Evolutionary conservation across 2,888 invertebrate species (phyloP), one percentile per base, ranked within the genome.

Genomic region (Meiosimyza platycephala): DNA sequence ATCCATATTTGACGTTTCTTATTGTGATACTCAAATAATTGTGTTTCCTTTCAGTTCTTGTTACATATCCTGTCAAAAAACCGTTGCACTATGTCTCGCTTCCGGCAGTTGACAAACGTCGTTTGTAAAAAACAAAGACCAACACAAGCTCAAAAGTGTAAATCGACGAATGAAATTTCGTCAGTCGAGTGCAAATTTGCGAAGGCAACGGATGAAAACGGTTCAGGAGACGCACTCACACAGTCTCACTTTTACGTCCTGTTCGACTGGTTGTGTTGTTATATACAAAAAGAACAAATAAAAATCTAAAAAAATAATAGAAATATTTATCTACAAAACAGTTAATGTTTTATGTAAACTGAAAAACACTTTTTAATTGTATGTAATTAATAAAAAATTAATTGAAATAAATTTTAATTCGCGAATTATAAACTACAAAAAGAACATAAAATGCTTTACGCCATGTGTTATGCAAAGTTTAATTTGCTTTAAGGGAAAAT

Each of bases 131-230:
- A 40, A 40, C 12, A 63, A 48, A 63, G 16, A 28, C 28, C 3
- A 3, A 28, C 28, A 28, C 48, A 72, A 59, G 28, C 16, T 66
- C 48, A 76, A 62, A 40, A 28, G 16, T 48, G 18, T 28, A 69
- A 63, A 70, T 76, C 40, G 59, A 51, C 75, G 76, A 62, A 73
- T 73, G n/a, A 69, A 48, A 54, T 5, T 54, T 55, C 3, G 40
- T 84, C 80, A 85, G 85, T 85, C 82, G 84, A 85, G 84, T 81
- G 79, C 78, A 81, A 82, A 78, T 80, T 80, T 82, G 84, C 83
- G 79, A 83, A 82, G 79, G 78, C 76, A 81, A 79, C 82, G 83
- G 81, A 80, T 78, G 77, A 66, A 63, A 71, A 67, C 57, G 54
- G 48, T 51, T 50, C 22, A 63, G 15, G 16, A 65, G 47, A 54